Base-by-base conservation (phyloP, 2,797 vertebrate species). In the Galaxias olidus region DNA sequence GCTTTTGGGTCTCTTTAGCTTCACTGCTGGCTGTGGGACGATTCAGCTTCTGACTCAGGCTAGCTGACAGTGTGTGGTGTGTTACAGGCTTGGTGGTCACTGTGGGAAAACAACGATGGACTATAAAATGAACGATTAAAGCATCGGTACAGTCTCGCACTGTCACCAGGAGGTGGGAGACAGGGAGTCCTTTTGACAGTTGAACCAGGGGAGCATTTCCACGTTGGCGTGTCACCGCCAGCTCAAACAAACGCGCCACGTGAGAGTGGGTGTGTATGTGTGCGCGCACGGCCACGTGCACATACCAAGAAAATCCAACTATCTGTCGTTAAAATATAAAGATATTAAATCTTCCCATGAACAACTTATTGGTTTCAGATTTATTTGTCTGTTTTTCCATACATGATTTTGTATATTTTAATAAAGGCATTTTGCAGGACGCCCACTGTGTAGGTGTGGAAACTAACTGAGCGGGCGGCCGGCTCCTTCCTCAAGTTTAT, bases 91-190 rank as follows among this genome's bases (percentile, higher is more conserved):
- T 66, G 70, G 66, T 10, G 49, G 56, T 60, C 67, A 11, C 46
- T 18, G 55, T 55, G 67, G 79, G 71, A 79, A 79, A 79, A 71
- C 51, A 48, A 40, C 20, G 58, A 47, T 69, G 54, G 74, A 63
- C 74, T 66, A 56, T 78, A 78, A 83, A 81, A 72, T 71, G 58
- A 74, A 65, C 69, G 77, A 80, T 85, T 79, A 82, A 78, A 73
- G 67, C 67, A 51, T 46, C 65, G 55, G 63, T 47, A 30, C 3
- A 30, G 30, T 30, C 30, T 30, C 30, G 30, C 30, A 6, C 3
- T 30, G 30, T 30, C 30, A 30, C 30, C 30, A 30, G 30, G 30
- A 30, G 30, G 30, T 63, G 57, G 63, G 58, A 78, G 66, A 49
- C 40, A 50, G 72, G 65, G 75, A 71, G 60, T 77, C 77, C 79